These are phyloP conservation scores for Holotrichia oblita DNA, from an alignment of 1,140 invertebrate genomes.

Conservation along the genomic window DNA sequence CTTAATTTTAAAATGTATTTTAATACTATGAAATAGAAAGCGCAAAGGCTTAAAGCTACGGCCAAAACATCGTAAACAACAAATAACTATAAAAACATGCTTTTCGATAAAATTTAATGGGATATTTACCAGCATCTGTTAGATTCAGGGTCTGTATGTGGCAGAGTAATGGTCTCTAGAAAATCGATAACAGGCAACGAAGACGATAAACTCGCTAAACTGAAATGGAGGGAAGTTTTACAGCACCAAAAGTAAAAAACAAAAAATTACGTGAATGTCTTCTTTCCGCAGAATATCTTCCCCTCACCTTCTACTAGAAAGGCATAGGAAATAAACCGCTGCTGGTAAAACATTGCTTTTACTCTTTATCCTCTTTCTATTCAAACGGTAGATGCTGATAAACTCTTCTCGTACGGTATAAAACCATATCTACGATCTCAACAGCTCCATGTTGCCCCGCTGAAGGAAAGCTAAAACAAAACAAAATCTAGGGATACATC, in stretches of 20 bases:
- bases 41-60: neutral
- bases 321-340: neutral
- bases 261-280: neutral
- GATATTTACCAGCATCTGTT: constrained; percentile 11
- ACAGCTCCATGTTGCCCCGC: neutral
- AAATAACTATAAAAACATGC: constrained; percentile 14
- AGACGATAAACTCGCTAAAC: constrained; percentile 11
- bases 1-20: neutral
- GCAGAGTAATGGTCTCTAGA: neutral
- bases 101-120: constrained; percentile 17
- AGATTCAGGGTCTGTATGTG: neutral
- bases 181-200: neutral
- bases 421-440: neutral
- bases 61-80: neutral
- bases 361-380: neutral
- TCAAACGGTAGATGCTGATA: constrained; percentile 7
- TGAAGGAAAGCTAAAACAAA: neutral
- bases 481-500: neutral
- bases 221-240: neutral
- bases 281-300: neutral
- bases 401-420: neutral
- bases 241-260: constrained; percentile 7
- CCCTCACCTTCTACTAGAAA: neutral
- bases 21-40: neutral
- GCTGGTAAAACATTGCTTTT: neutral